Conservation (phyloP, 2,113 vertebrate species). For the Garra rufa region DNA sequence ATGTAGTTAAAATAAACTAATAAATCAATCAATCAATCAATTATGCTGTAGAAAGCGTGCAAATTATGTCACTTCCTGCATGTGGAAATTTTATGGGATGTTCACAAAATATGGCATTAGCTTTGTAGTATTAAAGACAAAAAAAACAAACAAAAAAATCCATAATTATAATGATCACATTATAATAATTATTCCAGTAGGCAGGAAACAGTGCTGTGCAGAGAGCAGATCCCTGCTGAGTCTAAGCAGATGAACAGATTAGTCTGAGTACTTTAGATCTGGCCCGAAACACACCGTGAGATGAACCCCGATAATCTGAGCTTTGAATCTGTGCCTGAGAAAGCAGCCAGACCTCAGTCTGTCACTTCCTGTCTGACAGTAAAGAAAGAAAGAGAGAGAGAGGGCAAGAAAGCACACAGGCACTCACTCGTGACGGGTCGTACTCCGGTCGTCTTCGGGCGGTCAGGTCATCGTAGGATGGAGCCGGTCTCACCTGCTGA, state of each 20-base stretch:
- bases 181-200: neutral
- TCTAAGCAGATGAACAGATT: slow-evolving; percentile 48
- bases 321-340: slow-evolving; percentile 49
- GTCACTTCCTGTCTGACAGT: neutral
- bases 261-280: slow-evolving; percentile 37
- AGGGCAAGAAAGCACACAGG: neutral
- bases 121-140: neutral
- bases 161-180: neutral
- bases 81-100: neutral
- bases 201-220: slow-evolving; percentile 5
- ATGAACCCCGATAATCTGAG: slow-evolving; percentile 38
- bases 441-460: slow-evolving; percentile 64
- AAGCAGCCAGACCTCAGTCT: slow-evolving; percentile 44
- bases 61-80: neutral
- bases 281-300: slow-evolving; percentile 22
- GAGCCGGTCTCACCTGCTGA: slow-evolving; percentile 63
- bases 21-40: neutral
- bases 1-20: neutral
- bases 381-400: neutral
- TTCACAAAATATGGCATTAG: neutral
- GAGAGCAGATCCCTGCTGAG: slow-evolving; percentile 3
- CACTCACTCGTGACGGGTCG: slow-evolving; percentile 71
- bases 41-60: neutral
- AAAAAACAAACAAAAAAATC: neutral
- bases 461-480: slow-evolving; percentile 68